phyloP scores from a whole-genome alignment of 2,888 invertebrate genomes.

The Pandemis cinnamomeana region DNA sequence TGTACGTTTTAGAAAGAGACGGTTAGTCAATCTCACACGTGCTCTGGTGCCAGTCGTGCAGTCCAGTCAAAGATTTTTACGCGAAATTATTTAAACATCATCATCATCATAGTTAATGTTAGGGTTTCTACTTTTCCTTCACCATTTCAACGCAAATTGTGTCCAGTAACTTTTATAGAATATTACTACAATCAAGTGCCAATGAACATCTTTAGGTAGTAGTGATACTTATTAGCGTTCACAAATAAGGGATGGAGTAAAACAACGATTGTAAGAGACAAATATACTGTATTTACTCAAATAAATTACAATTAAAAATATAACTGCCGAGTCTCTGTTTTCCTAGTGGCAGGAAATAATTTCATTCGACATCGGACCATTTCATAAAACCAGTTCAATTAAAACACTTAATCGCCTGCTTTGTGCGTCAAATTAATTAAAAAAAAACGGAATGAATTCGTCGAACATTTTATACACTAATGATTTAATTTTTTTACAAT shows the following conservation, averaged over 20 bases:
- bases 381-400: conserved; percentile 15
- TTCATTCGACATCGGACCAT: conserved; percentile 50
- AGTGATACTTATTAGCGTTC: too few species aligned
- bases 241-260: conserved; percentile 28
- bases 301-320: conserved; percentile 80
- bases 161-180: too few species aligned
- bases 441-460: conserved; percentile 30
- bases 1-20: too few species aligned
- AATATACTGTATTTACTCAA: conserved; percentile 82
- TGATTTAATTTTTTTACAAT: conserved; percentile 68
- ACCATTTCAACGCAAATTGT: too few species aligned
- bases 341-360: conserved; percentile 62
- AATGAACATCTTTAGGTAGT: too few species aligned
- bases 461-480: conserved; percentile 45
- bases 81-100: too few species aligned
- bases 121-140: too few species aligned
- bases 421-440: conserved; percentile 68
- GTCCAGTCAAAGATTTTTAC: too few species aligned
- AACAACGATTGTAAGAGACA: conserved; percentile 62
- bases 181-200: too few species aligned
- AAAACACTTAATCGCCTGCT: conserved; percentile 27
- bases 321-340: conserved; percentile 73
- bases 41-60: too few species aligned
- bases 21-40: too few species aligned
- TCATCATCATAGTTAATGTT: too few species aligned